phyloP scores from a whole-genome alignment of 2,113 vertebrate species.

The Microcebus lehilahytsara region DNA sequence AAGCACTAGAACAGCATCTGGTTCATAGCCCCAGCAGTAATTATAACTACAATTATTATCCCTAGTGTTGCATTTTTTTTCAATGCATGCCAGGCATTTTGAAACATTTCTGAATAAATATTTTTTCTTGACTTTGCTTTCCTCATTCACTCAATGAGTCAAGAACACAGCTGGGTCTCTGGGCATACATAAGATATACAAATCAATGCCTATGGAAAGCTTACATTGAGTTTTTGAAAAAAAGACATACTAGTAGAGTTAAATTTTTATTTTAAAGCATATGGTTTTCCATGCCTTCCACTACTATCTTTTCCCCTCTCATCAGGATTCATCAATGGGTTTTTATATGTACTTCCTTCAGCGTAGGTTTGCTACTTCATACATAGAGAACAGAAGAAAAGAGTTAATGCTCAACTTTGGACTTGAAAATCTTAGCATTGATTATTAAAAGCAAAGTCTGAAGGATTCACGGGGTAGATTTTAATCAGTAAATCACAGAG shows the following conservation, averaged over 20 bases:
- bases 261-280: neutral
- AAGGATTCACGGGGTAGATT: neutral
- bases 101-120: neutral
- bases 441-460: neutral
- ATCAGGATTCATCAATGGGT: neutral
- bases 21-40: neutral
- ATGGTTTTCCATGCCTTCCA: neutral
- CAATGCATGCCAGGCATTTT: neutral
- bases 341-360: neutral
- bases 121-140: neutral
- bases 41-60: neutral
- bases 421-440: neutral
- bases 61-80: neutral
- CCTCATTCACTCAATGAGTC: neutral
- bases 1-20: neutral
- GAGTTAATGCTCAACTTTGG: neutral
- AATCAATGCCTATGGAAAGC: neutral
- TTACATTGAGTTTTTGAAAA: neutral
- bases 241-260: neutral
- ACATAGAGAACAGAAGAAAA: neutral
- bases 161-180: neutral
- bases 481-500: neutral
- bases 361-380: neutral
- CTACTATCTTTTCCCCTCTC: neutral
- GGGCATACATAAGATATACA: neutral